Evolutionary conservation across 2,113 vertebrate species (phyloP).

Genomic region (Galeopterus variegatus): DNA sequence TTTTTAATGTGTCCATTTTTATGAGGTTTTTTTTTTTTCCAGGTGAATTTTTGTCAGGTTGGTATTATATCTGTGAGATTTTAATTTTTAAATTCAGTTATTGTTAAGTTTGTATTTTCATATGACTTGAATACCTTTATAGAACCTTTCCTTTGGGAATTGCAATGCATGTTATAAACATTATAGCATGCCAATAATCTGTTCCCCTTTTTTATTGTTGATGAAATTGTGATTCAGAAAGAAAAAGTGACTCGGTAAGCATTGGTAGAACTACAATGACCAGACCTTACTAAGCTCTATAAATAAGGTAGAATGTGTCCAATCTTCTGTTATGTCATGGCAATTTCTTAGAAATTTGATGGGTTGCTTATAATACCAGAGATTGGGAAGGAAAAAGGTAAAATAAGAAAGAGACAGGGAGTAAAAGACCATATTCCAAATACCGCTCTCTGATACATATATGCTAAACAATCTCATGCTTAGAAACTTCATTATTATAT

Average conservation of each 20-base stretch:
- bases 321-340: not conserved
- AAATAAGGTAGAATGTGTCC: not conserved
- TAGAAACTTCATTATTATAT: slow-evolving; percentile 9
- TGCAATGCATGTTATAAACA: slow-evolving; percentile 8
- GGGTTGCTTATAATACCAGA: not conserved
- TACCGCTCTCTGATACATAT: not conserved
- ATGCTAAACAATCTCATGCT: slow-evolving; percentile 40
- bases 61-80: not conserved
- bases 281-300: not conserved
- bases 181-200: not conserved
- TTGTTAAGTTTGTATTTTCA: slow-evolving; percentile 24
- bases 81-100: slow-evolving; percentile 12
- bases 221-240: slow-evolving; percentile 57
- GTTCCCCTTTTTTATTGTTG: not conserved
- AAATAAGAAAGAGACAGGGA: not conserved
- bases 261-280: not conserved
- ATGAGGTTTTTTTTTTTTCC: not conserved
- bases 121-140: slow-evolving; percentile 1
- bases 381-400: not conserved
- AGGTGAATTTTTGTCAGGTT: not conserved
- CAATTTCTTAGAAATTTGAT: slow-evolving; percentile 39
- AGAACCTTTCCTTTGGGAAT: not conserved
- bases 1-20: not conserved
- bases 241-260: slow-evolving; percentile 28
- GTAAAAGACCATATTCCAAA: slow-evolving; percentile 8